phyloP scores from a whole-genome alignment of 2,797 vertebrate species.

The Coranthus polyacanthus region DNA sequence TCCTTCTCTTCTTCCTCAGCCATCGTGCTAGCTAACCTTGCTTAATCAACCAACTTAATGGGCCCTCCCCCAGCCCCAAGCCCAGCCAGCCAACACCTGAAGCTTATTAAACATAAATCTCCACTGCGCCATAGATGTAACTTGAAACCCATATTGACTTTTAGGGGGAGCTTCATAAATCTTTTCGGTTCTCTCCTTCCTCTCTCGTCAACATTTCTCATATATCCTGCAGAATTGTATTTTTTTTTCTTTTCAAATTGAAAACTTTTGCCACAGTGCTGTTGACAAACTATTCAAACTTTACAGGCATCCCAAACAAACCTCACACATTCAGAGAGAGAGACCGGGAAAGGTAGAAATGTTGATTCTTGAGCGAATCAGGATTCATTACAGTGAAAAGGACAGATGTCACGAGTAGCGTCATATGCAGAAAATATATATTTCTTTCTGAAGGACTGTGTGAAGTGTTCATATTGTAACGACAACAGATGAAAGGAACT shows the following conservation, averaged over 20 bases:
- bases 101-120: slow-evolving; percentile 89
- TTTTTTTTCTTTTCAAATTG: slow-evolving; percentile 21
- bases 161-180: slow-evolving; percentile 85
- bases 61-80: slow-evolving; percentile 39
- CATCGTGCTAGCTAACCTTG: too few species aligned
- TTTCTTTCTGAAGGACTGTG: slow-evolving; percentile 48
- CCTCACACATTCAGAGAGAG: slow-evolving; percentile 19
- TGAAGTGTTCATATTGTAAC: slow-evolving; percentile 8
- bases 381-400: slow-evolving; percentile 26
- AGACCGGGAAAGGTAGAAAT: slow-evolving; percentile 34
- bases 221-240: slow-evolving; percentile 36
- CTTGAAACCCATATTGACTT: slow-evolving; percentile 85
- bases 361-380: slow-evolving; percentile 25
- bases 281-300: slow-evolving; percentile 53
- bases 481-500: slow-evolving; percentile 30
- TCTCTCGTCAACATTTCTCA: slow-evolving; percentile 58
- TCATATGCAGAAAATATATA: slow-evolving; percentile 36
- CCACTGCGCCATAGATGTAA: slow-evolving; percentile 78
- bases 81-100: slow-evolving; percentile 83
- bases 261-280: slow-evolving; percentile 39
- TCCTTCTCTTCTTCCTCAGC: too few species aligned
- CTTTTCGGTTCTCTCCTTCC: slow-evolving; percentile 65
- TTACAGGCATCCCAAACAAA: slow-evolving; percentile 50
- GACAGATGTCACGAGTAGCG: slow-evolving; percentile 27
- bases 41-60: too few species aligned